phyloP scores from a whole-genome alignment of 2,888 invertebrate species.

The Galerucella nymphaeae region DNA sequence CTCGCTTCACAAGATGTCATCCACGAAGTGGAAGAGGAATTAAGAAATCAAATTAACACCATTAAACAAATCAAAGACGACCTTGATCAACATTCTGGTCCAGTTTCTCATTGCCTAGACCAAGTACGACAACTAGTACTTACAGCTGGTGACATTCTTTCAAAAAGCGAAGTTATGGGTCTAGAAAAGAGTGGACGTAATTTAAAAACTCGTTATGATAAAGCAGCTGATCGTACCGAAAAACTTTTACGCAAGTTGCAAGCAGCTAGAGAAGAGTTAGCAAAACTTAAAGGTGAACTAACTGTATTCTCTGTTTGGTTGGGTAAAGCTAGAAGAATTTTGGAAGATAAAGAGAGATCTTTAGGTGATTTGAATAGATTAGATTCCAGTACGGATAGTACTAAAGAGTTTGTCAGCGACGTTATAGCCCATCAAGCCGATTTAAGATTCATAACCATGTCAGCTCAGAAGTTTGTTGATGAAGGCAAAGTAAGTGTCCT shows the following conservation, averaged over 20 bases:
- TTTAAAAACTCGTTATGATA: constrained; percentile 84
- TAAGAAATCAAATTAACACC: constrained; percentile 88
- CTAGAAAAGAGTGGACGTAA: constrained; percentile 89
- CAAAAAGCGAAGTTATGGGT: constrained; percentile 89
- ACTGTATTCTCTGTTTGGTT: constrained; percentile 87
- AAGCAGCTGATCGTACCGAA: constrained; percentile 82
- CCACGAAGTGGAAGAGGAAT: constrained; percentile 86
- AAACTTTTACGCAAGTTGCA: constrained; percentile 80
- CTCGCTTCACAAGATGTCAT: constrained; percentile 88
- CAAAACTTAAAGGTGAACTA: constrained; percentile 86
- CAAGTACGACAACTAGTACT: constrained; percentile 90
- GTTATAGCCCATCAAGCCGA: constrained; percentile 97
- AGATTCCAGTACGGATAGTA: constrained; percentile 79
- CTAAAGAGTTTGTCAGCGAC: constrained; percentile 89
- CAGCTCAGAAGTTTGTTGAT: constrained; percentile 95
- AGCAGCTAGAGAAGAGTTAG: constrained; percentile 87
- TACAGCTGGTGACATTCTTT: constrained; percentile 91
- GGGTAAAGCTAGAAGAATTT: constrained; percentile 79
- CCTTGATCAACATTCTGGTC: constrained; percentile 85
- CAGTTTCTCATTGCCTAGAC: constrained; percentile 86
- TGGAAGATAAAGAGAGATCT: constrained; percentile 88
- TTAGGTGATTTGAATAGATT: constrained; percentile 81
- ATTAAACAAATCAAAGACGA: constrained; percentile 93
- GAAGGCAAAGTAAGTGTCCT: constrained; percentile 81
- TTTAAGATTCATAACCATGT: constrained; percentile 93